Conservation (phyloP, 2,113 vertebrate genomes). For the Macaca fascicularis region T2T-MFA8v1.1 NC_088386.1:107243001-107243500, state of each 20-base stretch:
- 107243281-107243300: slow-evolving; percentile 60
- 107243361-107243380: slow-evolving; percentile 7
- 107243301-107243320: slow-evolving; percentile 49
- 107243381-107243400: not conserved
- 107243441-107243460: slow-evolving; percentile 45
- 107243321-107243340: slow-evolving; percentile 50
- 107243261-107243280: slow-evolving; percentile 72
- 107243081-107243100: not conserved
- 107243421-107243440: slow-evolving; percentile 21
- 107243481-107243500: not conserved
- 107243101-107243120: not conserved
- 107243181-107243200: slow-evolving; percentile 16
- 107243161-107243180: slow-evolving; percentile 67
- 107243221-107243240: slow-evolving; percentile 64
- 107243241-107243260: slow-evolving; percentile 75
- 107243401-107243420: slow-evolving; percentile 52
- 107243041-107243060: slow-evolving; percentile 68
- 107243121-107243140: slow-evolving; percentile 60
- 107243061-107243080: slow-evolving; percentile 52
- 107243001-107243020: not conserved
- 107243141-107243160: slow-evolving; percentile 75
- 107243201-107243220: slow-evolving; percentile 27
- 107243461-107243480: not conserved
- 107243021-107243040: slow-evolving; percentile 22
- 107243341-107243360: slow-evolving; percentile 62